These are phyloP conservation scores for Drosophila oshimai DNA, from an alignment of 1,140 invertebrate species.

Conservation along the genomic window DNA sequence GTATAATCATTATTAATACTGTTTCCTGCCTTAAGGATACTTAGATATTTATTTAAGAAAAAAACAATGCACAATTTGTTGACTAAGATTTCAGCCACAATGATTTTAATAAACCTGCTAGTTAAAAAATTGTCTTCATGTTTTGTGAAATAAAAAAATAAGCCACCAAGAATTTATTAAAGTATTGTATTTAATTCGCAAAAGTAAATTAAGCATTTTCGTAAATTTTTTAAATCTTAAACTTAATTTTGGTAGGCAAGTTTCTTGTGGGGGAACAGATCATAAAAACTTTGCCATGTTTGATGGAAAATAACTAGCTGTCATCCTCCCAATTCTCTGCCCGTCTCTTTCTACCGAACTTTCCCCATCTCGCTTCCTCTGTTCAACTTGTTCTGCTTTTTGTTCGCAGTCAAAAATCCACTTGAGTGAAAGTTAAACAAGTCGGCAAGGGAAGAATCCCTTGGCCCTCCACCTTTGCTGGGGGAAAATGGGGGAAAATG, in stretches of 20 bases:
- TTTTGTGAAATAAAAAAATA: no score
- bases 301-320: constrained; percentile 31
- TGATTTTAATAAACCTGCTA: no score
- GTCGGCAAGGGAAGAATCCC: constrained; percentile 53
- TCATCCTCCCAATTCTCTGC: no score
- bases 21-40: no score
- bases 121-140: no score
- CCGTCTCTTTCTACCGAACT: background rate
- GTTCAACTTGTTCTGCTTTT: constrained; percentile 20
- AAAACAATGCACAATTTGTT: no score
- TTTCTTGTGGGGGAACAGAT: background rate
- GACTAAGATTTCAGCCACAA: no score
- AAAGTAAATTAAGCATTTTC: background rate
- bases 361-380: background rate
- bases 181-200: background rate
- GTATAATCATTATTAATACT: no score
- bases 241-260: background rate
- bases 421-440: constrained; percentile 76
- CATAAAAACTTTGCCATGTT: constrained; percentile 12
- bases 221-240: background rate
- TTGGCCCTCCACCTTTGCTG: constrained; percentile 3
- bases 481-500: background rate
- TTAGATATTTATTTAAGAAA: no score
- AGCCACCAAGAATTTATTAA: no score
- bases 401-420: constrained; percentile 49